A percentile compares a stretch with the other conserved stretches of the same genome.
Evolutionary conservation across 2,888 invertebrate species (phyloP).

Genomic region (Drosophila borborema): DNA sequence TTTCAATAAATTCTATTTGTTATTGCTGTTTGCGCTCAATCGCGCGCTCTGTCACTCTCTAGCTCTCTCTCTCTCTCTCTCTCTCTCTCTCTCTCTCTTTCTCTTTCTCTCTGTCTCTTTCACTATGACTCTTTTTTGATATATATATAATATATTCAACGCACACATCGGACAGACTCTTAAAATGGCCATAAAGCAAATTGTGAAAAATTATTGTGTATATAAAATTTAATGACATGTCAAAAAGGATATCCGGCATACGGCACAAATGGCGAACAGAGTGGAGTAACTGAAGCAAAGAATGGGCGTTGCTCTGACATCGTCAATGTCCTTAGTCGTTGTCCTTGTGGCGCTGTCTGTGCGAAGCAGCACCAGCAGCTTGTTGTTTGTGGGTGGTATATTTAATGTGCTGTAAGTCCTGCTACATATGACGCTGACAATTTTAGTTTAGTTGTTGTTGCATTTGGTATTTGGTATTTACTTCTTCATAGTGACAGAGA

Average conservation of each 20-base stretch:
- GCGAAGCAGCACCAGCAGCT: conserved; percentile 14
- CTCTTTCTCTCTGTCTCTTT: background rate
- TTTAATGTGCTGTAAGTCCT: conserved; percentile 76
- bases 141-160: conserved; percentile 55
- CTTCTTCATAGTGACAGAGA: conserved; percentile 9
- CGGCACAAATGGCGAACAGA: conserved; percentile 57
- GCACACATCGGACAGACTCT: conserved; percentile 68
- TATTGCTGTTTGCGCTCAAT: conserved; percentile 34
- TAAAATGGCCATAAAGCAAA: conserved; percentile 79
- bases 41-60: conserved; percentile 27
- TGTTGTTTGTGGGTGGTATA: conserved; percentile 37
- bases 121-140: conserved; percentile 1
- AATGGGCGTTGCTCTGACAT: conserved; percentile 32
- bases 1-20: conserved; percentile 48
- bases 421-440: conserved; percentile 64
- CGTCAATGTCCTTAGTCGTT: conserved; percentile 30
- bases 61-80: conserved; percentile 5
- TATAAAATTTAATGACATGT: conserved; percentile 82
- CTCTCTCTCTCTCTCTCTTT: background rate
- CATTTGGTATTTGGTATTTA: conserved; percentile 71
- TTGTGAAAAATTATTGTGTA: conserved; percentile 81
- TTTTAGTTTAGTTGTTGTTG: conserved; percentile 75
- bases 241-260: conserved; percentile 82
- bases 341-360: conserved; percentile 39
- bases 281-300: conserved; percentile 36